phyloP scores from a whole-genome alignment of 2,113 vertebrate species.

The Chiloscyllium plagiosum region DNA sequence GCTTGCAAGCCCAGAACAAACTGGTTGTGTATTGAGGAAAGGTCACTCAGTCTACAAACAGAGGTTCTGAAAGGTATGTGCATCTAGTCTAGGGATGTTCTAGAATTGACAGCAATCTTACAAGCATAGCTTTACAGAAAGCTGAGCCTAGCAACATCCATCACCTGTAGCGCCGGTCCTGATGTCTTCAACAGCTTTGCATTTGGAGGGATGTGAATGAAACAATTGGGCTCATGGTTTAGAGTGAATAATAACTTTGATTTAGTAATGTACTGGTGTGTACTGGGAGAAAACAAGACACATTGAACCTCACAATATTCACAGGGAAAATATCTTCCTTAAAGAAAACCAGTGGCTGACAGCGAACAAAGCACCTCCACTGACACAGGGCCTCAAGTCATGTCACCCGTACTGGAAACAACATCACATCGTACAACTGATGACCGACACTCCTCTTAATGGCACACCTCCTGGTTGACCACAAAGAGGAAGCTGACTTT shows the following conservation, averaged over 20 bases:
- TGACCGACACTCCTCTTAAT: neutral
- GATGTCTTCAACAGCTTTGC: neutral
- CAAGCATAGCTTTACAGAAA: neutral
- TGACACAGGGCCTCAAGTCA: neutral
- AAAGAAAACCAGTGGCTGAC: neutral
- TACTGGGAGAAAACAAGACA: neutral
- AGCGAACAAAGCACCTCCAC: neutral
- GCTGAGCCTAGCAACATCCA: neutral
- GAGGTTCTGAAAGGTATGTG: neutral
- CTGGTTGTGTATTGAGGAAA: neutral
- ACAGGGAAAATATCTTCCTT: neutral
- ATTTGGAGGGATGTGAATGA: neutral
- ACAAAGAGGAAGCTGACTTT: neutral
- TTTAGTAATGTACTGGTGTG: neutral
- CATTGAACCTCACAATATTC: neutral
- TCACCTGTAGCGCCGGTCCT: neutral
- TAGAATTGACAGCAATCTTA: neutral
- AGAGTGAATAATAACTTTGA: neutral
- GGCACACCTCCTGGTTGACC: neutral
- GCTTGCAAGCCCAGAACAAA: neutral
- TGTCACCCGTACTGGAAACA: neutral
- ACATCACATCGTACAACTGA: neutral
- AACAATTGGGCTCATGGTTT: neutral
- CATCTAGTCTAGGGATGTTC: neutral
- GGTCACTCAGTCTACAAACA: neutral